Base-by-base conservation (phyloP, 2,797 vertebrate species). In the Argyrosomus regius region DNA sequence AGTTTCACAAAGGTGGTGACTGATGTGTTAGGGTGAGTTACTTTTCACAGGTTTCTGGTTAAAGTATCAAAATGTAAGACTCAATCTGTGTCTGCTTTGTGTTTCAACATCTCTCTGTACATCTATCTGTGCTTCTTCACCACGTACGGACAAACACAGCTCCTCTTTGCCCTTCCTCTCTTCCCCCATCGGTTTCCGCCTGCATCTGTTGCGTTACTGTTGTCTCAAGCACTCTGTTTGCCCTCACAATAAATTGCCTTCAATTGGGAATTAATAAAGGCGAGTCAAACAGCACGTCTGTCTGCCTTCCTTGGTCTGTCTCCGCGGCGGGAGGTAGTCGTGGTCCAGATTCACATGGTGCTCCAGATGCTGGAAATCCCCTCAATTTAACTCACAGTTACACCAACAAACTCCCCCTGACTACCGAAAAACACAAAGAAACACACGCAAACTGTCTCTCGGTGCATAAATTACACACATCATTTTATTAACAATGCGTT, bases 341-440 rank as follows among this genome's bases (percentile, higher is more conserved):
- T 77, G 74, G 65, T 83, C 85, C 78, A 83, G 26, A 77, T 86
- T 89, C 87, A 89, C 83, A 82, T 85, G 72, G 58, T 58, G 65
- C 74, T 75, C 65, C 81, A 50, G 75, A 82, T 72, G 80, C 66
- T 90, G 89, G 91, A 92, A 93, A 83, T 90, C 87, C 90, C 89
- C 89, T 82, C 56, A 48, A 72, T 86, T 82, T 86, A 78, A 80
- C 77, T 54, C 78, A 82, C 67, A 56, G 77, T 80, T 87, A 70
- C 78, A 70, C 59, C 74, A 63, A 80, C 77, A 80, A 77, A 77
- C 70, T 64, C 69, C 63, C 72, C 80, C 75, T 50, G 35, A 60
- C 61, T 48, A 72, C 77, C 17, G 28, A 80, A 77, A 80, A 66
- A 61, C 65, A 68, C 35, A 60, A 66, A 70, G 56, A 14, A 68